Percentiles rank a stretch among this genome's conserved stretches.
Evolutionary conservation across 1,140 invertebrate genomes (phyloP).

Genomic region (Heterodera carotae): DNA sequence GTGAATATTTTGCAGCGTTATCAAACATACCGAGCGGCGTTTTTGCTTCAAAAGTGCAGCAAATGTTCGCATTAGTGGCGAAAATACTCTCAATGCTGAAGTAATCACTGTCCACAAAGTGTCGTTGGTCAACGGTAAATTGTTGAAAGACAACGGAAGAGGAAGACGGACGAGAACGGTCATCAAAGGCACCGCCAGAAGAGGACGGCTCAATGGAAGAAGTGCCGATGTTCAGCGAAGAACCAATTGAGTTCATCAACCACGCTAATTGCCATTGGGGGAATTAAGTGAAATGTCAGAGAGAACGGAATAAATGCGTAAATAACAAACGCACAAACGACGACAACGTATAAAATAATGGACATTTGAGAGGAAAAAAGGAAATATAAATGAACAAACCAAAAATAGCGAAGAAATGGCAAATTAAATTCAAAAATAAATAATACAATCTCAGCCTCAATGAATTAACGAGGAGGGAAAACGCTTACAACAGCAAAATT

Average conservation of each 20-base stretch:
- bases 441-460: too few species aligned
- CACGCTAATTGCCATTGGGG: neutral
- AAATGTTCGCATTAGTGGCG: constrained; percentile 18
- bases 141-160: constrained; percentile 15
- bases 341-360: neutral
- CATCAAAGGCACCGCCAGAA: neutral
- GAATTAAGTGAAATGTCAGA: neutral
- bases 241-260: neutral
- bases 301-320: neutral
- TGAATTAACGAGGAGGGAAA: too few species aligned
- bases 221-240: neutral
- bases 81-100: constrained; percentile 16
- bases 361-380: neutral
- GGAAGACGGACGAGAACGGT: neutral
- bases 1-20: too few species aligned
- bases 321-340: neutral
- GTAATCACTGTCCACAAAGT: constrained; percentile 23
- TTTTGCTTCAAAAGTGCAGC: constrained; percentile 15
- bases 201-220: neutral
- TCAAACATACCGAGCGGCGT: constrained; percentile 10
- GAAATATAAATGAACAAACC: neutral
- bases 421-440: too few species aligned
- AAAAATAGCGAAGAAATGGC: neutral
- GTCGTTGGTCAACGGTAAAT: constrained; percentile 12
- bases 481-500: too few species aligned